phyloP scores from a whole-genome alignment of 64 coral and sea anemone species.

The Acropora yongei region DNA sequence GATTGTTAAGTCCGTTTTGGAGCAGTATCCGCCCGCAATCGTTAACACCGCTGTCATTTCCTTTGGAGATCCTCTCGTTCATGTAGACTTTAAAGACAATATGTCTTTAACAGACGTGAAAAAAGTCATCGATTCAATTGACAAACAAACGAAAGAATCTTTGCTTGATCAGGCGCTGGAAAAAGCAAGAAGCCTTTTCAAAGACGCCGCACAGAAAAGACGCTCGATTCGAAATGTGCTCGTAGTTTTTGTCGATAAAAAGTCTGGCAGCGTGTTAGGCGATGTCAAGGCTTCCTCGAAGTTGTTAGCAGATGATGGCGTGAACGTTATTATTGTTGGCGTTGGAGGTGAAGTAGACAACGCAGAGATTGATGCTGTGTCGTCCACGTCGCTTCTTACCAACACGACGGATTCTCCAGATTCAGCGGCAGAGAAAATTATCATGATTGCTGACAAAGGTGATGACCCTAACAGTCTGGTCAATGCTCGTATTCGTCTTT shows the following conservation, averaged over 20 bases:
- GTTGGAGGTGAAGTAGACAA: constrained; percentile 60
- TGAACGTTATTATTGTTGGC: constrained; percentile 74
- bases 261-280: constrained; percentile 12
- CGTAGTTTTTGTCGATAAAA: constrained; percentile 53
- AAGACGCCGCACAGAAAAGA: neutral
- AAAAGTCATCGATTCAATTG: constrained; percentile 33
- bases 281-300: constrained; percentile 57
- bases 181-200: constrained; percentile 25
- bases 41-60: constrained; percentile 40
- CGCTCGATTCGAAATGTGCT: constrained; percentile 50
- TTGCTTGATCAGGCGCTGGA: constrained; percentile 51
- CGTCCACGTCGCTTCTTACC: constrained; percentile 7
- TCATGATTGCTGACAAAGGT: constrained; percentile 61
- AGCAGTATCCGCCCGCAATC: constrained; percentile 22
- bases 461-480: neutral
- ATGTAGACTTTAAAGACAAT: neutral
- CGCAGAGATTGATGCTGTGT: constrained; percentile 2
- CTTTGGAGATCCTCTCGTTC: constrained; percentile 48
- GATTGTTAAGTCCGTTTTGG: constrained; percentile 60
- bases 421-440: constrained; percentile 21
- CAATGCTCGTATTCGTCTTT: neutral
- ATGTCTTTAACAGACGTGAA: neutral
- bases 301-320: constrained; percentile 27
- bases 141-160: neutral
- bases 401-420: constrained; percentile 42